Evolutionary conservation across 2,888 invertebrate species (phyloP).

Genomic region (Escarpia spicata): DNA sequence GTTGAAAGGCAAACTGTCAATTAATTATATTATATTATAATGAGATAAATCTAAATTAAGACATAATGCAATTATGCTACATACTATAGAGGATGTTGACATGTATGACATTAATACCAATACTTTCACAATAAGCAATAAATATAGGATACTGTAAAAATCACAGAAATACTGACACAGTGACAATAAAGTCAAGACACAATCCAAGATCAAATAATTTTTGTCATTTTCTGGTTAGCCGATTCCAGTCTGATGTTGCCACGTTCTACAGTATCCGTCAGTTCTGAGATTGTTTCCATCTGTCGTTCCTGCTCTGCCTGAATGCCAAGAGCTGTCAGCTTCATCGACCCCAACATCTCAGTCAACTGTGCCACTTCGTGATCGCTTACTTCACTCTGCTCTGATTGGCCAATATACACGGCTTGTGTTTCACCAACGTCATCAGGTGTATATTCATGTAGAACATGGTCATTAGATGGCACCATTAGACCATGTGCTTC

Average conservation of each 20-base stretch:
- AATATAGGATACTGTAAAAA: neutral
- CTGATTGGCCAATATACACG: neutral
- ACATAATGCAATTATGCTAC: too few species aligned
- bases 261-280: slow-evolving; percentile 6
- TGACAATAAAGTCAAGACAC: neutral
- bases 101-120: neutral
- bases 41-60: too few species aligned
- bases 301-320: neutral
- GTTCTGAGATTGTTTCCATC: slow-evolving; percentile 2
- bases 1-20: too few species aligned
- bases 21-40: too few species aligned
- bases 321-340: neutral
- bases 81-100: neutral
- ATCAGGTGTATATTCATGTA: neutral
- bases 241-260: slow-evolving; percentile 8
- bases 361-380: neutral
- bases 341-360: neutral
- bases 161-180: neutral
- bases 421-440: neutral
- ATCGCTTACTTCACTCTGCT: neutral
- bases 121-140: neutral
- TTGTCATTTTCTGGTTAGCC: neutral
- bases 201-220: neutral
- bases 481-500: neutral
- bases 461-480: neutral